Conservation (phyloP, 2,113 vertebrate genomes). For the Sinocyclocheilus anshuiensis region DNA sequence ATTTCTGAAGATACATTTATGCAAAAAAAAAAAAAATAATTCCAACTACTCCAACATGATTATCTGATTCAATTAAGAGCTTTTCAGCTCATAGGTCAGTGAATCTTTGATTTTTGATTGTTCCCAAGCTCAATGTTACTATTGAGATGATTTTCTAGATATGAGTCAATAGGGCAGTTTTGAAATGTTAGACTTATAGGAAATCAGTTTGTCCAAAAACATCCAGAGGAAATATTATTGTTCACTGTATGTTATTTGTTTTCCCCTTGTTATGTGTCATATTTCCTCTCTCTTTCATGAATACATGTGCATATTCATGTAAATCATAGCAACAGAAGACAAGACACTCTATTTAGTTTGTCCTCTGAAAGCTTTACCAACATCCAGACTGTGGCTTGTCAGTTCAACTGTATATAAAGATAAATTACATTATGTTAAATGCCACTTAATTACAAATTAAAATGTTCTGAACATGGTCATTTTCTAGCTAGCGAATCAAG, state of each 20-base stretch:
- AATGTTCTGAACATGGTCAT: constrained; percentile 99
- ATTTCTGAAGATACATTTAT: too few relatives aligned
- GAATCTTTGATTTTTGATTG: not conserved
- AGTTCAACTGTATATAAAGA: constrained; percentile 99
- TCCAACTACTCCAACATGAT: not conserved
- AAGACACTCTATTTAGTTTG: not conserved
- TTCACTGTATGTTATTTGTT: too few relatives aligned
- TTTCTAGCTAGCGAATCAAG: constrained; percentile 99
- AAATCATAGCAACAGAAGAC: not conserved
- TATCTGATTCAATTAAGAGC: not conserved
- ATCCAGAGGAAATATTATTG: not conserved
- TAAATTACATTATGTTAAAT: constrained; percentile 99
- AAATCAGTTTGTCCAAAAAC: not conserved
- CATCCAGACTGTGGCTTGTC: constrained; percentile 95
- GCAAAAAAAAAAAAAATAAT: too few relatives aligned
- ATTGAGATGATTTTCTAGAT: not conserved
- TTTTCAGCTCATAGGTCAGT: not conserved
- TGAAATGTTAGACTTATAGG: not conserved
- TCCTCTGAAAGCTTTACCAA: constrained; percentile 84
- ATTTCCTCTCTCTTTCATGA: not conserved
- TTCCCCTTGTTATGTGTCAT: not conserved
- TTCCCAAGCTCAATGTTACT: not conserved
- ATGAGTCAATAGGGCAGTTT: not conserved
- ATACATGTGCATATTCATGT: not conserved
- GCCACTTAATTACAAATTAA: constrained; percentile 99